These are phyloP conservation scores for Acanthurus tractus DNA, from an alignment of 2,797 vertebrate species.

Conservation along the genomic window DNA sequence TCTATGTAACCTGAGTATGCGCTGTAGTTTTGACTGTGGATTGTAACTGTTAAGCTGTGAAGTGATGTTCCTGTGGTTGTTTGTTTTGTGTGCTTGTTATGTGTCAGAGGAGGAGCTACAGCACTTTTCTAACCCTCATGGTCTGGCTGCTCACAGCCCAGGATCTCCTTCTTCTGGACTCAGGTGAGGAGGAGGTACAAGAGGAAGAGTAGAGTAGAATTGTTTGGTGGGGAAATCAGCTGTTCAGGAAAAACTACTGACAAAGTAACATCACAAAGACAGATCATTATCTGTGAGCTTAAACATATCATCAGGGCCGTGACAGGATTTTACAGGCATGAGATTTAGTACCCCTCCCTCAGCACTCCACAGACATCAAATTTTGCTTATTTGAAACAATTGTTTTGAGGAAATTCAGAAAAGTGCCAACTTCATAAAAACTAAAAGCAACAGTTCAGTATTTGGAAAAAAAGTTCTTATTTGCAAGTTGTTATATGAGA, in stretches of 20 bases:
- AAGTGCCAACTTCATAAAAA: too few relatives aligned
- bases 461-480: not conserved
- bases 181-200: slow-evolving; percentile 78
- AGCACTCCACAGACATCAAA: not conserved
- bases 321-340: not conserved
- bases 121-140: slow-evolving; percentile 89
- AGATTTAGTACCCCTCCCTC: not conserved
- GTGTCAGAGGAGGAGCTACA: slow-evolving; percentile 88
- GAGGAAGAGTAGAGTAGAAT: slow-evolving; percentile 9
- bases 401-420: not conserved
- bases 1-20: slow-evolving; percentile 33
- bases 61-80: slow-evolving; percentile 79
- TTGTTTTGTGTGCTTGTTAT: slow-evolving; percentile 75
- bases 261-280: not conserved
- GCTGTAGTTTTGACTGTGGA: slow-evolving; percentile 47
- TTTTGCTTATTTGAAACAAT: not conserved
- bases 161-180: slow-evolving; percentile 85
- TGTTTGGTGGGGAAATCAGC: slow-evolving; percentile 3
- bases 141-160: slow-evolving; percentile 89
- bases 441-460: too few relatives aligned
- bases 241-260: not conserved
- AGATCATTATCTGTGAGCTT: not conserved
- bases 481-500: not conserved
- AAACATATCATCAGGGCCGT: not conserved
- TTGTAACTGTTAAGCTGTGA: slow-evolving; percentile 65